Evolutionary conservation across 2,113 vertebrate species (phyloP).

Genomic region (Hippocampus barbouri): DNA sequence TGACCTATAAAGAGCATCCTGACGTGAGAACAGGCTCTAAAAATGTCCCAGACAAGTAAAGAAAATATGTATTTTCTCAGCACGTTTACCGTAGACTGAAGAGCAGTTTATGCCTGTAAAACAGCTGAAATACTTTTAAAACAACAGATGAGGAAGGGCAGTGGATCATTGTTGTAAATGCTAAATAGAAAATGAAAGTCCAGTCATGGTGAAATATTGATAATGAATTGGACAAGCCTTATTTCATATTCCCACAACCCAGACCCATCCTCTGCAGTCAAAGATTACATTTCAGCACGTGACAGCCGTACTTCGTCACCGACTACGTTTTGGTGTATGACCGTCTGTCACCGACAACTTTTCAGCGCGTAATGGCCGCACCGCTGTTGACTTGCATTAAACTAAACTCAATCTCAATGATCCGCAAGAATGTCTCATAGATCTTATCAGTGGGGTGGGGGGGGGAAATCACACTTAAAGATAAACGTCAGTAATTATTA

Average conservation of each 20-base stretch:
- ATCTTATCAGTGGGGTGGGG: not conserved
- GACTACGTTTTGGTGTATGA: too few relatives aligned
- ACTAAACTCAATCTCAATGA: not conserved
- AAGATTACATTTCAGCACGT: too few relatives aligned
- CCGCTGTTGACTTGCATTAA: not conserved
- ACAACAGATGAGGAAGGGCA: not conserved
- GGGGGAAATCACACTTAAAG: not conserved
- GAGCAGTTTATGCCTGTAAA: not conserved
- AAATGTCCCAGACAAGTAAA: not conserved
- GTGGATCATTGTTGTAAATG: not conserved
- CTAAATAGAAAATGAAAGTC: slow-evolving; percentile 4
- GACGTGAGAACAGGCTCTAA: not conserved
- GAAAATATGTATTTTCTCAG: slow-evolving; percentile 2
- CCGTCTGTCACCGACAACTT: too few relatives aligned
- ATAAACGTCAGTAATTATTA: not conserved
- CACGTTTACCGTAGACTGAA: not conserved
- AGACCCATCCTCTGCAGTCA: too few relatives aligned
- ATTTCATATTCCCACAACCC: not conserved
- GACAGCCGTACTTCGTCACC: too few relatives aligned
- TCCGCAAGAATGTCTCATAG: not conserved
- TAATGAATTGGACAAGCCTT: not conserved
- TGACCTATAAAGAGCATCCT: not conserved
- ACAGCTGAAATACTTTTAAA: not conserved
- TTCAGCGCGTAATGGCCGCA: too few relatives aligned
- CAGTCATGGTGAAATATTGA: not conserved